Conservation (phyloP, 2,113 vertebrate species). For the Carlito syrichta region DNA sequence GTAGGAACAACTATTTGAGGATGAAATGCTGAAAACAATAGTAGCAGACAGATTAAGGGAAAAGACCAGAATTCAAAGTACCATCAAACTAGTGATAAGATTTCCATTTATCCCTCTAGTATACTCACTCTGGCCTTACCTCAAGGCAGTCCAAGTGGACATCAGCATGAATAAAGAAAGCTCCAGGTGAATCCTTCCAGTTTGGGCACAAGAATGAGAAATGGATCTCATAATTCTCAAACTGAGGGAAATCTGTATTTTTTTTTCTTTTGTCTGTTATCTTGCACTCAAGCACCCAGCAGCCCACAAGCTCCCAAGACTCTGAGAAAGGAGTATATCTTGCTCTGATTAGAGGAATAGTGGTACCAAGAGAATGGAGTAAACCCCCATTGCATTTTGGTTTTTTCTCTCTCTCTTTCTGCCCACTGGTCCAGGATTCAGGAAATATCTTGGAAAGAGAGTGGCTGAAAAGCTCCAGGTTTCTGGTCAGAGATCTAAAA, state of each 20-base stretch:
- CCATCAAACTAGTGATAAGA: not conserved
- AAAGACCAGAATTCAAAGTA: not conserved
- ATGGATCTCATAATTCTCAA: not conserved
- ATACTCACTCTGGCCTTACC: no score
- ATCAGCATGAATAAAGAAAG: not conserved
- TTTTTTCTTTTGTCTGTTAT: not conserved
- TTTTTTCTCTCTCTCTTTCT: not conserved
- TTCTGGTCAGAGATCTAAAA: not conserved
- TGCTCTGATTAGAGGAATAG: not conserved
- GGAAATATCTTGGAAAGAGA: not conserved
- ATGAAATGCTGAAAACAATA: not conserved
- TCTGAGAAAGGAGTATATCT: not conserved
- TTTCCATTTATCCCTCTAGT: not conserved
- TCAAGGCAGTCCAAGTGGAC: not conserved
- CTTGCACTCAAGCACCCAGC: not conserved
- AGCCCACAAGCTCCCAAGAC: no score
- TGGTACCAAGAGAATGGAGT: not conserved
- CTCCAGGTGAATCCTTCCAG: not conserved
- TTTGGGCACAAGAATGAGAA: not conserved
- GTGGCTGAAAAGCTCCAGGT: not conserved
- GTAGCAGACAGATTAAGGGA: not conserved
- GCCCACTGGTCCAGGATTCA: not conserved
- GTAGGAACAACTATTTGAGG: not conserved
- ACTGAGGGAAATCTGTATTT: not conserved
- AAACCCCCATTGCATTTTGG: not conserved